Conservation (phyloP, 2,113 vertebrate species). For the Callaeas wilsoni region DNA sequence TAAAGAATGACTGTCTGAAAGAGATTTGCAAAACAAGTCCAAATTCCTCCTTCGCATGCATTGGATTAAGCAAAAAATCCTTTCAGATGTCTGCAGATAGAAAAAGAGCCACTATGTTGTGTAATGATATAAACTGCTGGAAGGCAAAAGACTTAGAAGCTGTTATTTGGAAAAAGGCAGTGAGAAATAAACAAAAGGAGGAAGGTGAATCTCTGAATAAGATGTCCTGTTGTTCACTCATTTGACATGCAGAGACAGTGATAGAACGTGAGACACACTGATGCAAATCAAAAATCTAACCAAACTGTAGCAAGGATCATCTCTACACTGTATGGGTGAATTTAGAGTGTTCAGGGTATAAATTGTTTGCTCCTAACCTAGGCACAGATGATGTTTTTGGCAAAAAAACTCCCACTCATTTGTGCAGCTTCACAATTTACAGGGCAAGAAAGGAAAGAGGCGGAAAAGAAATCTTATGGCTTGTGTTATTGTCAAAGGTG, state of each 20-base stretch:
- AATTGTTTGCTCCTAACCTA: neutral
- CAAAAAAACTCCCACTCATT: neutral
- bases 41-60: neutral
- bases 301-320: neutral
- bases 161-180: neutral
- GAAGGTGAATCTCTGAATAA: neutral
- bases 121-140: neutral
- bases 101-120: neutral
- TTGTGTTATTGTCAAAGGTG: neutral
- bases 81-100: constrained; percentile 1
- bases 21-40: constrained; percentile 6
- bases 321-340: neutral
- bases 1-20: constrained; percentile 13
- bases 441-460: neutral
- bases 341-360: neutral
- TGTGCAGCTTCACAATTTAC: neutral
- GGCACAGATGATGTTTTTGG: neutral
- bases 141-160: neutral
- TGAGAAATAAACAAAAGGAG: neutral
- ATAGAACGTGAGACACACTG: neutral
- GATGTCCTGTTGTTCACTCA: neutral
- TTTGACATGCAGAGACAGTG: neutral
- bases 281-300: neutral
- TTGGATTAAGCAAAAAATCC: neutral
- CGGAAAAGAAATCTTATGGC: neutral